Evolutionary conservation across 1,140 invertebrate species (phyloP), one percentile per base, ranked within the genome.

Genomic region (Argopecten irradians): DNA sequence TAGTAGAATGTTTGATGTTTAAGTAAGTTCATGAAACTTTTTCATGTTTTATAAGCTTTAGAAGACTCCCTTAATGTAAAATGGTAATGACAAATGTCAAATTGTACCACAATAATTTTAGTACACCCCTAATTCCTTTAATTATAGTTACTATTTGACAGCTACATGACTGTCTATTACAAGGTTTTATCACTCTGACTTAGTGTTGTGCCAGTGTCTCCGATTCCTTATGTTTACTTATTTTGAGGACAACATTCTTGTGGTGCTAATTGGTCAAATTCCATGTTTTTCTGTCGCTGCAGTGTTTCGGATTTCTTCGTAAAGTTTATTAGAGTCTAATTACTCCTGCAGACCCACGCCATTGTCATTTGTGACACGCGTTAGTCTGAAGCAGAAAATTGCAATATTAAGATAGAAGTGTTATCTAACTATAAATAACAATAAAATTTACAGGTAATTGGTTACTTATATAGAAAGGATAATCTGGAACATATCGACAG

Each of bases 381-480:
- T 71, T 71, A 71, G 55, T 5, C 55, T 28, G 28, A 28, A 71
- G 55, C 55, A 71, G 55, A 71, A 71, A 71, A 71, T n/a, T 71
- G 55, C 55, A 71, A 28, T 71, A 28, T 71, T 71, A 71, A 71
- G 55, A 71, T 71, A 28, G 22, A 71, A n/a, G 22, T 71, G 55
- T 28, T 71, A 28, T 71, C 55, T 71, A 71, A 71, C 55, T n/a
- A 71, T n/a, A 71, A n/a, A 71, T 28, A 71, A 71, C 55, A 71
- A 28, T 28, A 28, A 71, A 71, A 16, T 28, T 71, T 11, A 71
- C 55, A 71, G 55, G 55, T 71, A n/a, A 71, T 28, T 28, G 55
- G 55, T 28, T 22, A 3, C 55, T n/a, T 71, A 3, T 71, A n/a
- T 28, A 5, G 22, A 28, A 71, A 11, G 16, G n/a, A 71, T 71